Evolutionary conservation across 2,113 vertebrate genomes (phyloP), one percentile per base, ranked within the genome.

Genomic region (Oryzias javanicus): DNA sequence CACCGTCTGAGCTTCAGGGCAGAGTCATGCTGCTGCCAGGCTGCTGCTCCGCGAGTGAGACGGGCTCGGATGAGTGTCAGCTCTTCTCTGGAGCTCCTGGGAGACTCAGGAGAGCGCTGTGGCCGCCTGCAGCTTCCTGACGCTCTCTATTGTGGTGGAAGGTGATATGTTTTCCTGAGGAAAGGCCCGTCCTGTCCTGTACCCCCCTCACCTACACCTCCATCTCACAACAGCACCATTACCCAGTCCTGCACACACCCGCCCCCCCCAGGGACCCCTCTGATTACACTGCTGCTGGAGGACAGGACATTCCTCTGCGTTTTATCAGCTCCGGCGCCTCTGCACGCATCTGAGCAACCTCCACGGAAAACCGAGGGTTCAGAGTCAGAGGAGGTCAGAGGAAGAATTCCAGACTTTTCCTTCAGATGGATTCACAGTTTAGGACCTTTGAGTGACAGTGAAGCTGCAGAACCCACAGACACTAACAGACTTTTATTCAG

Each of bases 161-260:
- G 88, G 87, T 91, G 89, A 92, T 89, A 87, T 75, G 80, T 87
- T 89, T 91, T 92, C 91, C 91, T 92, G 88, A 92, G 91, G 91
- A 92, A 92, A 88, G 80, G 80, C 86, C 80, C 54, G 77, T 80
- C 75, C 86, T 61, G 75, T 81, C 79, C 82, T 73, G 63, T 79
- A 44, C 78, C 46, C 72, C 63, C 64, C 49, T 71, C 67, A 14
- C 82, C 80, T 63, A 51, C 74, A 49, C 83, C 70, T 35, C 52
- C 10, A 52, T 48, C 82, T 76, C 62, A 54, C 75, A 48, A 76
- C 67, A 42, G 48, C 4, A 53, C 57, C 67, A 22, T 42, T 47
- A 3, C 4, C 29, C 53, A 65, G 19, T 49, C 49, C 55, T 27
- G 0, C 25, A 49, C 58, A 24, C 25, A 49, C 48, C 48, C 63